Evolutionary conservation across 2,113 vertebrate genomes (phyloP).

Genomic region (Oreochromis niloticus): DNA sequence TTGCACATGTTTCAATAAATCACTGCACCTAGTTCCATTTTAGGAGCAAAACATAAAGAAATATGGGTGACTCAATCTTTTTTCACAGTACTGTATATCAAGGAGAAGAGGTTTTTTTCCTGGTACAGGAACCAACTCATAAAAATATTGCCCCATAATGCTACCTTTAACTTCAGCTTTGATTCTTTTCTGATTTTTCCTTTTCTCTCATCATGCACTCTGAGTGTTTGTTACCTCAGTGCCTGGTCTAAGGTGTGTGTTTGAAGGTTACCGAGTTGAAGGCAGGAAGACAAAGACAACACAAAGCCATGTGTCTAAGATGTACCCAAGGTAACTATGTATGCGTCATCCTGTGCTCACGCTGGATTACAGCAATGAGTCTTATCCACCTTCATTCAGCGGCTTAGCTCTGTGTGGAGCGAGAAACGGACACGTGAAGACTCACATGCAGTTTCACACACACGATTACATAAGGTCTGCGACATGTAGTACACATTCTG

Average conservation of each 20-base stretch:
- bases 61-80: background rate
- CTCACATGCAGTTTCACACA: background rate
- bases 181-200: background rate
- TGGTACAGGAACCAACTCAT: background rate
- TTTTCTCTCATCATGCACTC: background rate
- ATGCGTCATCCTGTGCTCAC: constrained; percentile 18
- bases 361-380: constrained; percentile 33
- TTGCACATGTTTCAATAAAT: background rate
- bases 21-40: background rate
- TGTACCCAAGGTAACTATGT: background rate
- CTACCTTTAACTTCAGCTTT: background rate
- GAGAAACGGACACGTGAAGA: background rate
- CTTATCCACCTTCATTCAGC: constrained; percentile 47
- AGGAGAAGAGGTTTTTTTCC: background rate
- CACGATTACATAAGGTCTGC: background rate
- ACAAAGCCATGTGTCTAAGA: background rate
- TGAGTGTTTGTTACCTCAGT: background rate
- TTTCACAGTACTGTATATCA: background rate
- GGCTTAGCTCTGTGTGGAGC: constrained; percentile 18
- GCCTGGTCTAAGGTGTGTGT: background rate
- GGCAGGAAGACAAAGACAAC: background rate
- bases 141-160: background rate
- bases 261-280: background rate
- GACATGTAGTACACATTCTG: background rate
- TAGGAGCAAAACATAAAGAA: background rate